These are phyloP conservation scores for Morinoia aosen DNA, from an alignment of 2,888 invertebrate genomes.

Conservation along the genomic window DNA sequence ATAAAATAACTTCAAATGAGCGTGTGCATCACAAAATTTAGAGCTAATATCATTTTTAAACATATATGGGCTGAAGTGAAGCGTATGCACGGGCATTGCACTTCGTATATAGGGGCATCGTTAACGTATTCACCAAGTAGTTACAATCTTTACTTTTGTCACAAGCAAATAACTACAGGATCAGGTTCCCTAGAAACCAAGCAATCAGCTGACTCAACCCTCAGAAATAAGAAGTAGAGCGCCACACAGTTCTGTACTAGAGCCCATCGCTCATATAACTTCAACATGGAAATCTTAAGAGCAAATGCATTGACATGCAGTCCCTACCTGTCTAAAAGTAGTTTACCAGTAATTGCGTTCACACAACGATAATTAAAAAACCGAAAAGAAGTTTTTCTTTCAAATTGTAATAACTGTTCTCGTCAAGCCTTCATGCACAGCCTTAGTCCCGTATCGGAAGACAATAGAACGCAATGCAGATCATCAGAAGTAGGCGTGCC, in stretches of 20 bases:
- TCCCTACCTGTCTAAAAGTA: not conserved
- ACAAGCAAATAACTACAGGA: not conserved
- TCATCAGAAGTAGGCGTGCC: not conserved
- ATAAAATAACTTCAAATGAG: not conserved
- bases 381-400: not conserved
- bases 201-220: not conserved
- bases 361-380: not conserved
- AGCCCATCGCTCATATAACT: not conserved
- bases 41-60: not conserved
- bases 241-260: not conserved
- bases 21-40: not conserved
- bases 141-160: not conserved
- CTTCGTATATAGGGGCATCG: not conserved
- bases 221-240: not conserved
- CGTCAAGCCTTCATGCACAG: no score
- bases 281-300: not conserved
- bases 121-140: not conserved
- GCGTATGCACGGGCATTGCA: not conserved
- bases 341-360: not conserved
- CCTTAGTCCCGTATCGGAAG: not conserved
- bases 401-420: not conserved
- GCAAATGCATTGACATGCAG: not conserved
- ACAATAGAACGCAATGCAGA: not conserved
- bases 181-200: not conserved
- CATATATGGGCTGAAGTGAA: not conserved